phyloP scores from a whole-genome alignment of 2,888 invertebrate genomes.

The Erpobdella octoculata region DNA sequence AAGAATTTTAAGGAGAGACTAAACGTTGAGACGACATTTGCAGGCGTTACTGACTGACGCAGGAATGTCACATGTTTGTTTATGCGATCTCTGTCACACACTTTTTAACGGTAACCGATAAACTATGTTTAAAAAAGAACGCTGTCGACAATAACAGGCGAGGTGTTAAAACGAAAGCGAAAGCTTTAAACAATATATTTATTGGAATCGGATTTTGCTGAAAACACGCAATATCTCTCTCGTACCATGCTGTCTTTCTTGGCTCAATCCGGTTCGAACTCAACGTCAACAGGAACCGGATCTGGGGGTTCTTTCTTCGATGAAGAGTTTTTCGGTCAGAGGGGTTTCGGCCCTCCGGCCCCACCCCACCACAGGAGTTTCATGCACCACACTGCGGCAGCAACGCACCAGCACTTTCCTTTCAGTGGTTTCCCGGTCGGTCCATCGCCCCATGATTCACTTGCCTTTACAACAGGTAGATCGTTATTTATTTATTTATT shows the following conservation, averaged over 20 bases:
- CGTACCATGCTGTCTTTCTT: constrained; percentile 22
- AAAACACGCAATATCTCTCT: not conserved
- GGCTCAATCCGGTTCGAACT: not conserved
- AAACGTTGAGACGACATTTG: too few species aligned
- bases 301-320: constrained; percentile 43
- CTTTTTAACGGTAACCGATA: too few species aligned
- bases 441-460: constrained; percentile 47
- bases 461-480: constrained; percentile 41
- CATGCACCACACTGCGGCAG: constrained; percentile 35
- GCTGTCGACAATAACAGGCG: too few species aligned
- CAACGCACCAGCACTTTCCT: constrained; percentile 46
- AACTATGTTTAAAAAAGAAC: too few species aligned
- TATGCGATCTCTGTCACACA: too few species aligned
- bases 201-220: too few species aligned
- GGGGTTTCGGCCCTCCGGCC: constrained; percentile 4
- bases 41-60: too few species aligned
- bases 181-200: too few species aligned
- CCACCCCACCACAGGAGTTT: constrained; percentile 1
- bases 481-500: not conserved
- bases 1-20: too few species aligned
- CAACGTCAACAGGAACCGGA: not conserved
- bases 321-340: constrained; percentile 45
- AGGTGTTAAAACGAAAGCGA: too few species aligned
- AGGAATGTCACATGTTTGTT: too few species aligned
- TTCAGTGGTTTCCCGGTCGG: constrained; percentile 49